Percentiles rank a stretch among this genome's conserved stretches.
These are phyloP conservation scores for Maniola jurtina DNA, from an alignment of 1,140 invertebrate species.

Conservation along the genomic window DNA sequence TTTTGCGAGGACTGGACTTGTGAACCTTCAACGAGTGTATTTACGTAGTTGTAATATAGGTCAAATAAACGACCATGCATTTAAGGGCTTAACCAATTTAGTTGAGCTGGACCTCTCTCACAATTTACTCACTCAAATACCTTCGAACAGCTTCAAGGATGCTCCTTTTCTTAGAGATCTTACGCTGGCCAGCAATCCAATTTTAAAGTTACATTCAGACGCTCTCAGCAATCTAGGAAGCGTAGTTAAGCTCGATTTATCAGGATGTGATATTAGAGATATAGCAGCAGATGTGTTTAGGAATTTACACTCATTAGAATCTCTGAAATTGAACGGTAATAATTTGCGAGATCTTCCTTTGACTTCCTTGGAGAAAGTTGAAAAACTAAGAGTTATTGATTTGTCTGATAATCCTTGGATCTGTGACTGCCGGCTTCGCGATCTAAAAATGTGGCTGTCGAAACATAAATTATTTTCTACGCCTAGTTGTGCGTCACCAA, in stretches of 20 bases:
- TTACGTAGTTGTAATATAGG: conserved; percentile 89
- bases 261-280: conserved; percentile 87
- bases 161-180: conserved; percentile 90
- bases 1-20: conserved; percentile 87
- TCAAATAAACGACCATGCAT: conserved; percentile 90
- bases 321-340: conserved; percentile 90
- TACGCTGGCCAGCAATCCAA: conserved; percentile 88
- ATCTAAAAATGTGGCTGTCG: conserved; percentile 91
- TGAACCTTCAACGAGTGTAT: conserved; percentile 93
- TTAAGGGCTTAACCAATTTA: conserved; percentile 91
- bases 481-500: conserved; percentile 86
- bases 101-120: conserved; percentile 92
- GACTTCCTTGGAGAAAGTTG: conserved; percentile 85
- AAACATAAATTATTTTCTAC: conserved; percentile 90
- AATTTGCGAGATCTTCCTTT: conserved; percentile 85
- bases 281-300: conserved; percentile 89
- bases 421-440: conserved; percentile 91
- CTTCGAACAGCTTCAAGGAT: conserved; percentile 87
- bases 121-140: conserved; percentile 88
- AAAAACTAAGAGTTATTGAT: conserved; percentile 89
- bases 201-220: conserved; percentile 86
- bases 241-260: conserved; percentile 91
- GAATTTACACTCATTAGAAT: conserved; percentile 87
- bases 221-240: conserved; percentile 87
- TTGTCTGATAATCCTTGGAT: conserved; percentile 95